These are phyloP conservation scores for Tetramorium parvispinum DNA, from an alignment of 1,140 invertebrate genomes.

Conservation along the genomic window DNA sequence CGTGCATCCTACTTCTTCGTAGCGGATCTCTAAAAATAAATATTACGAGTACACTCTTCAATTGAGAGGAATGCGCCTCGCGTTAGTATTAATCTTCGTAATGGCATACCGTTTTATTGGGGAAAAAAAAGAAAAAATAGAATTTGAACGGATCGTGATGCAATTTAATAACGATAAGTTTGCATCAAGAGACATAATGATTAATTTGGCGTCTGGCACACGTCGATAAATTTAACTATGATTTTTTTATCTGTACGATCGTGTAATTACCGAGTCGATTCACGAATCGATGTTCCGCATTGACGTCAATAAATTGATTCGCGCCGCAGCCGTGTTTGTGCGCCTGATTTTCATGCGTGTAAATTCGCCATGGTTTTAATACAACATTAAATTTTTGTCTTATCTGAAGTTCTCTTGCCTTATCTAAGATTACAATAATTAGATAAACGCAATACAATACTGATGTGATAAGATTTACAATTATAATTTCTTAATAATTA, in stretches of 20 bases:
- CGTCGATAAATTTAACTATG: not conserved
- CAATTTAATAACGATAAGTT: not conserved
- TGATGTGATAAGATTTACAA: not conserved
- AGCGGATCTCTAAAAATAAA: slow-evolving; percentile 39
- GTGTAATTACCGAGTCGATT: slow-evolving; percentile 3
- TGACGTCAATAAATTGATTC: slow-evolving; percentile 30
- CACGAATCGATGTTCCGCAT: not conserved
- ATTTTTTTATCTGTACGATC: not conserved
- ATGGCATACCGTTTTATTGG: not conserved
- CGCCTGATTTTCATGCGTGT: not conserved
- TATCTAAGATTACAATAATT: not conserved
- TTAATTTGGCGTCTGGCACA: not conserved
- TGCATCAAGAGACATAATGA: not conserved
- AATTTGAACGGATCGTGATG: not conserved
- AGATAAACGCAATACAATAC: not conserved
- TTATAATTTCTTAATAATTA: not conserved
- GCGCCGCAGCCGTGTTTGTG: not conserved
- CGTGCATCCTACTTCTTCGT: not conserved
- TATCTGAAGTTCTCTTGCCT: not conserved
- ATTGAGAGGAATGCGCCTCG: not conserved
- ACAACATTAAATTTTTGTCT: not conserved
- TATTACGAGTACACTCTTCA: not conserved
- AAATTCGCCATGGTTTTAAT: not conserved
- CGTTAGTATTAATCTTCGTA: not conserved
- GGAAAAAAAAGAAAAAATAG: not conserved